Conservation (phyloP, 2,888 invertebrate genomes). For the Drosophila pegasa region DNA sequence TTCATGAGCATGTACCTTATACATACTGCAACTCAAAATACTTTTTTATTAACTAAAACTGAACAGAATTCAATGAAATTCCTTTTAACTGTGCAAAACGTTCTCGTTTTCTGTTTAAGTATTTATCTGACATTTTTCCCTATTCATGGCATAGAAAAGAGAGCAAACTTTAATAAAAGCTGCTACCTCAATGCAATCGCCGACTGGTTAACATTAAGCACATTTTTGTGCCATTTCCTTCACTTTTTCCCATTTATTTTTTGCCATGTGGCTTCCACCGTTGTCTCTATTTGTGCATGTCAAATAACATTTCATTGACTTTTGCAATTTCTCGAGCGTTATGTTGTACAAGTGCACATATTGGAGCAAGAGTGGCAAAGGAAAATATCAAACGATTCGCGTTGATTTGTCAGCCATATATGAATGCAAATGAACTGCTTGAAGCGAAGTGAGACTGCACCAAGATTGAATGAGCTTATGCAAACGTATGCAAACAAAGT, state of each 20-base stretch:
- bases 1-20: neutral
- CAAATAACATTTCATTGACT: constrained; percentile 53
- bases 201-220: neutral
- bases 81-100: no score
- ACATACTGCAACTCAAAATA: neutral
- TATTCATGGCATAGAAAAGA: neutral
- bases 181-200: neutral
- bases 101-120: no score
- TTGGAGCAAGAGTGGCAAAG: constrained; percentile 2
- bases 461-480: constrained; percentile 2
- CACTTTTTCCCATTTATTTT: neutral
- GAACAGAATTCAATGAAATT: neutral
- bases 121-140: neutral
- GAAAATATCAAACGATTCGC: constrained; percentile 14
- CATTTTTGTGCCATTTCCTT: neutral
- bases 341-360: constrained; percentile 32
- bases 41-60: neutral
- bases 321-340: constrained; percentile 31
- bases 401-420: constrained; percentile 15
- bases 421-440: constrained; percentile 14
- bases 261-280: neutral
- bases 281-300: constrained; percentile 42
- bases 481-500: neutral
- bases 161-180: neutral
- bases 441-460: neutral